Evolutionary conservation across 1,140 invertebrate species (phyloP).

Genomic region (Aphelenchoides fujianensis): DNA sequence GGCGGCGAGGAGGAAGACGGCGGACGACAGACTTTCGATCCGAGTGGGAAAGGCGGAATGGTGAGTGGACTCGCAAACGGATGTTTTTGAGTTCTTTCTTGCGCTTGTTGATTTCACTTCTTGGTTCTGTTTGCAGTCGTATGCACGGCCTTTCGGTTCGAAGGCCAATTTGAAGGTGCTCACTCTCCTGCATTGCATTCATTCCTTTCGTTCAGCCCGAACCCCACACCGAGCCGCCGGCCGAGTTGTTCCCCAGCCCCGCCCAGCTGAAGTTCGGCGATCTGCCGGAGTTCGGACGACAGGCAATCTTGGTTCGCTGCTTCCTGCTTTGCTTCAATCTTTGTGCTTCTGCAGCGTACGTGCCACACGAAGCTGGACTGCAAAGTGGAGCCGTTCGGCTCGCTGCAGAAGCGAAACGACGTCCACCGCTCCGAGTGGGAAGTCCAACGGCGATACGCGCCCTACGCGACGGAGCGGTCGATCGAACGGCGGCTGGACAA

Average conservation of each 20-base stretch:
- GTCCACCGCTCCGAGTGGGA: constrained; percentile 41
- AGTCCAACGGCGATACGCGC: constrained; percentile 24
- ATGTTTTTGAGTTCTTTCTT: background rate
- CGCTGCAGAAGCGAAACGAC: constrained; percentile 28
- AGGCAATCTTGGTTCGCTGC: background rate
- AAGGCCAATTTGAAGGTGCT: background rate
- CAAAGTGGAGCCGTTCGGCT: constrained; percentile 29
- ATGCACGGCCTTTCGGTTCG: background rate
- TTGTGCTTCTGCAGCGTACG: constrained; percentile 32
- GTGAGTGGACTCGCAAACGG: background rate
- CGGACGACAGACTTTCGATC: background rate
- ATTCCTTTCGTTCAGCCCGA: background rate
- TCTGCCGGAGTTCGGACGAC: background rate
- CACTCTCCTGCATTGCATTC: background rate
- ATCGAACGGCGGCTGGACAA: constrained; percentile 47
- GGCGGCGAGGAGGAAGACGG: background rate
- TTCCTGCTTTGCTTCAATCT: background rate
- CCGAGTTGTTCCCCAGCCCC: background rate
- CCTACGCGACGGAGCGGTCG: constrained; percentile 23
- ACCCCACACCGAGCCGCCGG: background rate
- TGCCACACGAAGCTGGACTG: constrained; percentile 38
- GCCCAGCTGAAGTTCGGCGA: constrained; percentile 6
- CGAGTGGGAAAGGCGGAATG: background rate
- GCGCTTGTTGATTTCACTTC: background rate
- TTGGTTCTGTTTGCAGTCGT: background rate